Base-by-base conservation (phyloP, 2,888 invertebrate genomes). In the Conops quadrifasciatus region DNA sequence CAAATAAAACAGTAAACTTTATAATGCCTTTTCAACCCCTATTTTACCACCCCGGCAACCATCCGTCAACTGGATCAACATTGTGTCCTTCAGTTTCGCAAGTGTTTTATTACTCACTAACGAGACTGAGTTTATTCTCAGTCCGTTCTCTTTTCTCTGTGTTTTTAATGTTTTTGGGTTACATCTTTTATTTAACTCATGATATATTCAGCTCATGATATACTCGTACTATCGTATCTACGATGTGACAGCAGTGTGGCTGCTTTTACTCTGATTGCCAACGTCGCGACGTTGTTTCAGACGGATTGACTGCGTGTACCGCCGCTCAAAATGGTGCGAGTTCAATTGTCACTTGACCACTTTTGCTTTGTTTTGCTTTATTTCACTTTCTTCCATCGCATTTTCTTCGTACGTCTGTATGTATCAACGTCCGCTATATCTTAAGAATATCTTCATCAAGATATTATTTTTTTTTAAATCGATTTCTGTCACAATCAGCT, bases 381-480 rank as follows among this genome's bases (percentile, higher is more conserved):
- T 65, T 70, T 70, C 70, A 70, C 65, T 70, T 70, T 70, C 70
- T 65, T 64, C 58, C 21, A 9, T 53, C 47, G 19, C 65, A 19
- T 24, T 24, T 19, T 28, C 51, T 1, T 28, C 19, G 30, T 30
- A 26, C 53, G 30, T n/a, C 56, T n/a, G n/a, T n/a, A n/a, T n/a
- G 11, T 28, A 19, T 59, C 24, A 9, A 16, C 30, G 59, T 58
- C 56, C 21, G 9, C n/a, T 36, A 51, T 26, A 45, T 24, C 51
- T 30, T 49, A 51, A 60, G 59, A 24, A 47, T 63, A 15, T 43
- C 16, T 24, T 47, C 24, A 43, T 26, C 16, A 15, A 43, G 21
- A 21, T 19, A 45, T 19, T 19, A 7, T 45, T 15, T 49, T 47
- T 15, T 36, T 36, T 36, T 36, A 36, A n/a, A n/a, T 36, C 9